Percentiles rank a stretch among this genome's conserved stretches.
These are phyloP conservation scores for Drosophila niveifrons DNA, from an alignment of 2,888 invertebrate genomes.

Conservation along the genomic window DNA sequence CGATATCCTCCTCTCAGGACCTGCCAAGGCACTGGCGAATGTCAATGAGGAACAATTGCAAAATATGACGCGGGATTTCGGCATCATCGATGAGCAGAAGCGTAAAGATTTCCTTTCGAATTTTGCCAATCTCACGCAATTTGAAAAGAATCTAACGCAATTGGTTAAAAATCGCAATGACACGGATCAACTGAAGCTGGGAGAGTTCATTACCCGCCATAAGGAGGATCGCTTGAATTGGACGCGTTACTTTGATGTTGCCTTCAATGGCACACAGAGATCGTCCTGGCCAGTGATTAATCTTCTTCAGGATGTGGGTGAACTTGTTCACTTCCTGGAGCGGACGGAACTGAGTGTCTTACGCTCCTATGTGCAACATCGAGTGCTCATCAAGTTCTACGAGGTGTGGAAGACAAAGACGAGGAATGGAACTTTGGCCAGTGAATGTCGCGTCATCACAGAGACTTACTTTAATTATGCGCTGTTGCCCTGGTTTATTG, in stretches of 20 bases:
- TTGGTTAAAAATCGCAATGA: slow-evolving; percentile 53
- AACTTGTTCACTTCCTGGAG: slow-evolving; percentile 68
- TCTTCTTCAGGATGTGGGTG: slow-evolving; percentile 62
- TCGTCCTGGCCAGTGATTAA: slow-evolving; percentile 70
- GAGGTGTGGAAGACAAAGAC: slow-evolving; percentile 68
- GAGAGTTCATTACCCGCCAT: slow-evolving; percentile 68
- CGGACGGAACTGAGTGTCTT: slow-evolving; percentile 48
- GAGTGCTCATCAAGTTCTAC: slow-evolving; percentile 76
- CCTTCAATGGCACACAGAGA: slow-evolving; percentile 77
- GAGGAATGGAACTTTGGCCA: slow-evolving; percentile 49
- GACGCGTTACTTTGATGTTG: slow-evolving; percentile 75
- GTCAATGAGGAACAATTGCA: slow-evolving; percentile 53
- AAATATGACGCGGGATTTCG: slow-evolving; percentile 71
- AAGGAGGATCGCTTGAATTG: slow-evolving; percentile 80
- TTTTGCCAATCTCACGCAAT: slow-evolving; percentile 62
- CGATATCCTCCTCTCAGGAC: slow-evolving; percentile 60
- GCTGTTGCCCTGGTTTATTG: slow-evolving; percentile 82
- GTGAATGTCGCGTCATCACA: slow-evolving; percentile 73
- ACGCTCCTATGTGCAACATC: slow-evolving; percentile 73
- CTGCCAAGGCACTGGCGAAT: slow-evolving; percentile 48
- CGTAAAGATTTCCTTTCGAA: slow-evolving; percentile 36
- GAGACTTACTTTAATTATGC: slow-evolving; percentile 78
- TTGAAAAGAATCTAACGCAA: slow-evolving; percentile 74
- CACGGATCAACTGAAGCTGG: slow-evolving; percentile 59
- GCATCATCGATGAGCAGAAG: slow-evolving; percentile 46